Base-by-base conservation (phyloP, 2,113 vertebrate genomes). In the Bufo bufo region DNA sequence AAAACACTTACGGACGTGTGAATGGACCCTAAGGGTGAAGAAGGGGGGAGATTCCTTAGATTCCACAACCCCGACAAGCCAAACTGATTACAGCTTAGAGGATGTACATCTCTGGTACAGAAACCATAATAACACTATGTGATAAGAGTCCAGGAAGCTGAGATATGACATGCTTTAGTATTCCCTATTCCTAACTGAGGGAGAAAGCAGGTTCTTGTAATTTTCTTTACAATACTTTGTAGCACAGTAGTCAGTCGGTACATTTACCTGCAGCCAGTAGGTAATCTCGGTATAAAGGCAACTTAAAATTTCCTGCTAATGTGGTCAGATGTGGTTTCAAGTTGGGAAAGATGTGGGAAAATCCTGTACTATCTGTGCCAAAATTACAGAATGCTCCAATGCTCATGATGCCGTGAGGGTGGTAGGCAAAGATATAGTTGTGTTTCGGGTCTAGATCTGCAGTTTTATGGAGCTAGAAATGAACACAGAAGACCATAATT, bases 231-330 rank as follows among this genome's bases (percentile, higher is more conserved):
- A 74, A 3, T 16, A 3, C 4, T 0, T 74, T 74, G 12, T 17
- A 74, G 43, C 6, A 47, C 23, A 56, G 33, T 54, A 16, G 2
- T 79, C 20, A 47, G 47, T 8, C 13, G 3, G 13, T 43, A n/a
- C 85, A 92, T 89, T 93, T 78, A 93, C 93, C 93, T 89, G 90
- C 20, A 17, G 91, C 90, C 91, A 92, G 91, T 63, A 93, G 59
- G 75, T 92, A 93, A 19, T 93, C 92, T 90, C 91, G 49, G 72
- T 92, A 85, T 86, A 92, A 9, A 87, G 92, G 93, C 81, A 93
- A 84, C 92, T 90, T 93, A 89, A 93, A 92, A 20, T 92, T 52
- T 43, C 90, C 61, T 84, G 92, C 90, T 89, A 93, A 91, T 59
- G 92, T 93, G 3, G 89, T 89, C 85, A 91, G 0, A 59, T n/a